These are phyloP conservation scores for Hucho hucho DNA, from an alignment of 2,113 vertebrate species.

Conservation along the genomic window DNA sequence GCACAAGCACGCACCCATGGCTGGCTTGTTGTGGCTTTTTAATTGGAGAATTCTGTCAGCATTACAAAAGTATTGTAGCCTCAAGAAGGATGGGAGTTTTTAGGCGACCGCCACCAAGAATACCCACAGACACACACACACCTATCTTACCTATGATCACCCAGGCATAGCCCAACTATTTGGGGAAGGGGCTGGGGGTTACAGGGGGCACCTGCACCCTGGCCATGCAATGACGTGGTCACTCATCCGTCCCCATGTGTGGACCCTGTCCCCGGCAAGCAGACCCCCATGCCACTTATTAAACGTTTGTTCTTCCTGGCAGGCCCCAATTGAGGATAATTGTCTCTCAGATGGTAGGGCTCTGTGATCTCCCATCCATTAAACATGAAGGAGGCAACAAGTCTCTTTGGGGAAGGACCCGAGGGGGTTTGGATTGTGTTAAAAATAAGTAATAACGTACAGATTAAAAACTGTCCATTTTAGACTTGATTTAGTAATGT, in stretches of 20 bases:
- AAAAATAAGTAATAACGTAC: neutral
- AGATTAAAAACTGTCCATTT: too few species aligned
- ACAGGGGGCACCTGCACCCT: conserved; percentile 35
- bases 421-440: neutral
- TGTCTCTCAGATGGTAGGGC: conserved; percentile 71
- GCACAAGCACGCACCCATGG: conserved; percentile 4
- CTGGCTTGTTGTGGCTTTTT: conserved; percentile 31
- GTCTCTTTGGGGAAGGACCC: conserved; percentile 40
- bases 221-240: conserved; percentile 33
- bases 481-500: too few species aligned
- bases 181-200: conserved; percentile 16
- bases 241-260: conserved; percentile 44
- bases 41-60: conserved; percentile 33
- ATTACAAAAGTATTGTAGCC: conserved; percentile 31
- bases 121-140: neutral
- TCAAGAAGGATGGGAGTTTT: conserved; percentile 6
- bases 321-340: conserved; percentile 79
- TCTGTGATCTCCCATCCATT: conserved; percentile 78
- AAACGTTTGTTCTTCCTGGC: conserved; percentile 75
- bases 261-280: conserved; percentile 39
- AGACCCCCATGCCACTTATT: conserved; percentile 62
- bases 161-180: conserved; percentile 46
- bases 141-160: conserved; percentile 49
- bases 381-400: conserved; percentile 63
- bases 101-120: conserved; percentile 21